Evolutionary conservation across 30 jellyfish, hydroid and myxozoan genomes (phyloP).

Genomic region (Chrysaora quinquecirrha): DNA sequence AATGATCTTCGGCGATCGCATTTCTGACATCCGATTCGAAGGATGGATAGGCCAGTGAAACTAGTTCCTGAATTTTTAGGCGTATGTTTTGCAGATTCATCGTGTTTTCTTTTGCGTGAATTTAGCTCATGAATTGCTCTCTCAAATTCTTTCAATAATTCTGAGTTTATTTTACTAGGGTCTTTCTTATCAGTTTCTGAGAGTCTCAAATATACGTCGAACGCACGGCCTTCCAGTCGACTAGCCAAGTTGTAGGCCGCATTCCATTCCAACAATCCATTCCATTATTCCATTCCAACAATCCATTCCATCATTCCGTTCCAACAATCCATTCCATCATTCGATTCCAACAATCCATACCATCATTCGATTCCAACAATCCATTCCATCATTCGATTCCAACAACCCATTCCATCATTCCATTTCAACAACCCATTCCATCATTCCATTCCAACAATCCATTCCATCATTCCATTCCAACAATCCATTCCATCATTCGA

Average conservation of each 20-base stretch:
- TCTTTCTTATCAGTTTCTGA: background rate
- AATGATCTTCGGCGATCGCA: background rate
- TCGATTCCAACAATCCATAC: too few relatives aligned
- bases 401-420: too few relatives aligned
- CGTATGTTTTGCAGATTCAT: background rate
- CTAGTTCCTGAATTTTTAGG: background rate
- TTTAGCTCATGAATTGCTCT: background rate
- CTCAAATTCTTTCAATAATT: background rate
- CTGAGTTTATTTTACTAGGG: background rate
- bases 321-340: too few relatives aligned
- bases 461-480: too few relatives aligned
- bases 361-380: too few relatives aligned
- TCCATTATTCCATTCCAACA: too few relatives aligned
- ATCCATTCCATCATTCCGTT: too few relatives aligned
- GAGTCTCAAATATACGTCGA: background rate
- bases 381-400: too few relatives aligned
- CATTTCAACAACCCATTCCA: too few relatives aligned
- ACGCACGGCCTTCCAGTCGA: conserved; percentile 1
- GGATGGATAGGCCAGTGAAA: background rate
- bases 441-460: too few relatives aligned
- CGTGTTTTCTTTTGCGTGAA: background rate
- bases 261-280: too few relatives aligned
- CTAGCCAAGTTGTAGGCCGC: conserved; percentile 1
- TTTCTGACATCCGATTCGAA: background rate
- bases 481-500: too few relatives aligned